Evolutionary conservation across 2,888 invertebrate genomes (phyloP).

Genomic region (Rhamnusium bicolor): DNA sequence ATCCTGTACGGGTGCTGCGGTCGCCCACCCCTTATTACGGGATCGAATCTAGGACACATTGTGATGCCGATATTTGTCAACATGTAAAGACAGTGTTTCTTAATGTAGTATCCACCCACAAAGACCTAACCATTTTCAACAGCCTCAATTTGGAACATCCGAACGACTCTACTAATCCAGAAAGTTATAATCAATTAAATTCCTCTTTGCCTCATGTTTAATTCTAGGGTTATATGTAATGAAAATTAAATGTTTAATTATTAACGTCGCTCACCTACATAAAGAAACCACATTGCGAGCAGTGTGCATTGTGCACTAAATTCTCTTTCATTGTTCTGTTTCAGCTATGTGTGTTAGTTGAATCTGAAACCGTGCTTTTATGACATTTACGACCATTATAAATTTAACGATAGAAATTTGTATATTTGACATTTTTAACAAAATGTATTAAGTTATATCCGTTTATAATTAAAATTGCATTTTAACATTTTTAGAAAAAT

Average conservation of each 20-base stretch:
- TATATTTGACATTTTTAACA: background rate
- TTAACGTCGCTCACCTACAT: constrained; percentile 13
- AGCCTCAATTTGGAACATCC: background rate
- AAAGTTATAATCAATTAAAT: background rate
- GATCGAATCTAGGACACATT: no score
- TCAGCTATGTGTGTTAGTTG: constrained; percentile 3
- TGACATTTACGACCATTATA: background rate
- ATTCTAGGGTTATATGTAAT: background rate
- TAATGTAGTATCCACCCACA: background rate
- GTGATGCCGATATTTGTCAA: no score
- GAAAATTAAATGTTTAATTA: constrained; percentile 26
- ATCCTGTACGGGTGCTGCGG: no score
- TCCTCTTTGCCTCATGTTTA: background rate
- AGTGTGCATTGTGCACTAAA: constrained; percentile 13
- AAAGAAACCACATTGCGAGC: constrained; percentile 16
- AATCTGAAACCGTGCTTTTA: constrained; percentile 12
- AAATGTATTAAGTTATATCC: no score
- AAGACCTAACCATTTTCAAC: background rate
- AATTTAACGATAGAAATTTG: background rate
- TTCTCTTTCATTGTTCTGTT: constrained; percentile 17
- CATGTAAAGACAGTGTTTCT: background rate
- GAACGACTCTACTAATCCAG: background rate
- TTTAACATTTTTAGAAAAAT: no score
- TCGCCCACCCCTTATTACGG: no score
- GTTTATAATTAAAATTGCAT: no score